A percentile compares a stretch with the other conserved stretches of the same genome.
Conservation (phyloP, 2,797 vertebrate genomes). For the Schizopygopsis malacanthus region DNA sequence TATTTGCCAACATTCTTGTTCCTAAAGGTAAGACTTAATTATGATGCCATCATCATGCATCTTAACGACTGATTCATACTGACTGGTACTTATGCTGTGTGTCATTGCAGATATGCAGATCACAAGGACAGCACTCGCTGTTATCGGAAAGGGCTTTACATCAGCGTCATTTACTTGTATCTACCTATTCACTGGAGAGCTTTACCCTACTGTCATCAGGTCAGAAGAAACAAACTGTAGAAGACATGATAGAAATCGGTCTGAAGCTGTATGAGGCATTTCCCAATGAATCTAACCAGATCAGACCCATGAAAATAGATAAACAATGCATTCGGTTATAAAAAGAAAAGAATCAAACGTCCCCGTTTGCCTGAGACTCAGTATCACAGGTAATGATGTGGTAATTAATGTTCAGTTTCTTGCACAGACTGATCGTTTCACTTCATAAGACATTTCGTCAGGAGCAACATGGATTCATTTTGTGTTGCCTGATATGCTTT, state of each 20-base stretch:
- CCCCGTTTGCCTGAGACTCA: neutral
- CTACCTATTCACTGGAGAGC: conserved; percentile 85
- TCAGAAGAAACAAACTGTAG: conserved; percentile 52
- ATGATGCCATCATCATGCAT: neutral
- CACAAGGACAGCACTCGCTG: conserved; percentile 77
- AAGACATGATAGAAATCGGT: neutral
- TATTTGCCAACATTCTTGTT: conserved; percentile 79
- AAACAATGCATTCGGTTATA: too few species aligned
- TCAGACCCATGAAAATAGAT: neutral
- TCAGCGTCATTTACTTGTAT: conserved; percentile 84
- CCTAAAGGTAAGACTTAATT: conserved; percentile 71
- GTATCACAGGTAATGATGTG: neutral
- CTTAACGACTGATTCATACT: neutral
- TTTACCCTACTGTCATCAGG: conserved; percentile 89
- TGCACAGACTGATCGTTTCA: neutral
- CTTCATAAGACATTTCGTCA: neutral
- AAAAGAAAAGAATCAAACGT: neutral
- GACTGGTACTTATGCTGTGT: neutral
- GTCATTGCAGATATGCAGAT: conserved; percentile 73
- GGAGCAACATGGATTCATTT: too few species aligned
- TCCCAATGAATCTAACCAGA: neutral
- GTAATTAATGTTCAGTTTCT: neutral
- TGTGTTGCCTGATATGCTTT: too few species aligned
- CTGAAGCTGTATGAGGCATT: neutral
- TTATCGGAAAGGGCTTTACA: conserved; percentile 85